Evolutionary conservation across 2,888 invertebrate species (phyloP), one percentile per base, ranked within the genome.

Genomic region (Drosophila mettleri): DNA sequence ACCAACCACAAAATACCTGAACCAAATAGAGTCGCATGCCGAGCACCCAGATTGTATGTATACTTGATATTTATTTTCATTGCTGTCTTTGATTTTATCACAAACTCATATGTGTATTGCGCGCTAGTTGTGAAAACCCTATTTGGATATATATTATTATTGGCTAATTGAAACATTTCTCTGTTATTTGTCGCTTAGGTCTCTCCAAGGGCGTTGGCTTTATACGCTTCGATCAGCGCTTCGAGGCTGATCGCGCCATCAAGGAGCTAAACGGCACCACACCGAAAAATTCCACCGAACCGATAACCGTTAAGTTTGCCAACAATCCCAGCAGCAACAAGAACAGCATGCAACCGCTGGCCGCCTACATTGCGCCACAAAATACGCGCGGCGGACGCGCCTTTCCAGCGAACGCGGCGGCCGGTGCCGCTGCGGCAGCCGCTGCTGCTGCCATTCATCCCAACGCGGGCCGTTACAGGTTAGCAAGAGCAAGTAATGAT

Each of bases 201-300:
- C 94, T 97, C 90, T 98, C 97, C 73, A 98, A 98, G 93, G 98
- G 98, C 80, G 98, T 98, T 78, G 98, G 98, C 65, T 98, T 98
- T 93, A 98, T 98, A 90, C 95, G 98, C 78, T 98, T 98, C 93
- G 98, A 98, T 93, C 97, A 97, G 93, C 95, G 97, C 75, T 94
- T 95, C 83, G 98, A 98, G 92, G 98, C 98, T 39, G 98, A 98
- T 92, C 94, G 96, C 55, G 98, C 98, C 62, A 98, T 98, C 88
- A 96, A 96, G 92, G 97, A 97, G 92, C 93, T 98, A 89, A 97
- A 98, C 93, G 97, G 97, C 79, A 96, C 96, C 84, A 95, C 97
- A 92, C 98, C 98, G 49, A 96, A 97, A 91, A 97, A 97, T 81
- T 96, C 96, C 67, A 95, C 95, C 83, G 98, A 98, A 93, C 97